phyloP scores from a whole-genome alignment of 2,113 vertebrate genomes.

The Corydoras sp. region DNA sequence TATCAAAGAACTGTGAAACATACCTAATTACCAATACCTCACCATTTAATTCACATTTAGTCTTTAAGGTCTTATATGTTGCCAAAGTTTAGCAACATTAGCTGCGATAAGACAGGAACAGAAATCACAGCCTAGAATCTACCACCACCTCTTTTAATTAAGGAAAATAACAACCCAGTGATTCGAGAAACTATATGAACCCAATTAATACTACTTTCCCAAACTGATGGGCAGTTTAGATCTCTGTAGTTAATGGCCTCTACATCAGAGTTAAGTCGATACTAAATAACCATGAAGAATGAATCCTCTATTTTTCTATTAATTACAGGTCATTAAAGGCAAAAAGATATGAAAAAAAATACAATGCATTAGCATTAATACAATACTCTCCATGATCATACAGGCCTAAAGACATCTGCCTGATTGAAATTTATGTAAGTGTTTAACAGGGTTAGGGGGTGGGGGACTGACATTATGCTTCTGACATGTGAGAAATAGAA shows the following conservation, averaged over 20 bases:
- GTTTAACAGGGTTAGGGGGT: slow-evolving; percentile 34
- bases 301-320: slow-evolving; percentile 14
- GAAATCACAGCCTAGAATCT: not conserved
- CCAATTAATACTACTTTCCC: slow-evolving; percentile 3
- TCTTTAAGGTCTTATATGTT: too few relatives aligned
- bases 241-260: slow-evolving; percentile 22
- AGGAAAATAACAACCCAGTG: slow-evolving; percentile 4
- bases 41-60: too few relatives aligned
- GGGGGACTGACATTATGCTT: slow-evolving; percentile 23
- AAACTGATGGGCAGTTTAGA: slow-evolving; percentile 26
- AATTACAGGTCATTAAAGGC: slow-evolving; percentile 37
- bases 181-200: not conserved
- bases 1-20: too few relatives aligned
- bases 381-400: slow-evolving; percentile 19
- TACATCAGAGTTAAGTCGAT: slow-evolving; percentile 33
- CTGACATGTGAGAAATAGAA: slow-evolving; percentile 57
- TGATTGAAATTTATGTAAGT: slow-evolving; percentile 46
- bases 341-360: slow-evolving; percentile 14
- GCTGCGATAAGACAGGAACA: not conserved
- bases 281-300: slow-evolving; percentile 39
- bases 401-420: slow-evolving; percentile 27
- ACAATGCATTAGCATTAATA: slow-evolving; percentile 16
- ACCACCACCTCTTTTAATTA: slow-evolving; percentile 7
- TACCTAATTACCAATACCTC: too few relatives aligned
- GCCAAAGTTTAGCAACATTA: not conserved